Conservation (phyloP, 2,113 vertebrate genomes). For the Tetrax tetrax region DNA sequence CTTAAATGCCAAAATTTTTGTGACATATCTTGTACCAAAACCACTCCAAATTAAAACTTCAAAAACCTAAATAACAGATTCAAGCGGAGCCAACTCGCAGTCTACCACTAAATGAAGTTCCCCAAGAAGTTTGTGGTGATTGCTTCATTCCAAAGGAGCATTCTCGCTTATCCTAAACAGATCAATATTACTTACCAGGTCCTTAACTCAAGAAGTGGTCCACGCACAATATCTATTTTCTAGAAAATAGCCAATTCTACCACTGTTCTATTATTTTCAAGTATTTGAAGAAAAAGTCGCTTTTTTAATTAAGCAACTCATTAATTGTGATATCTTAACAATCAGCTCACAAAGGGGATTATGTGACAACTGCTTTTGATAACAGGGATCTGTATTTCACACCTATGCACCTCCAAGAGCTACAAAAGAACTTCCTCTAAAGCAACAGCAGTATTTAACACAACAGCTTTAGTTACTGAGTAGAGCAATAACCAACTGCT, state of each 20-base stretch:
- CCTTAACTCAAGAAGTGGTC: not conserved
- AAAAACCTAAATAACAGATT: not conserved
- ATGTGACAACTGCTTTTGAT: not conserved
- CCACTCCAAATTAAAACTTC: not conserved
- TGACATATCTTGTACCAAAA: not conserved
- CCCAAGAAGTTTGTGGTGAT: rapidly evolving
- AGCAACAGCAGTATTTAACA: not conserved
- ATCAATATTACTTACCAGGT: not conserved
- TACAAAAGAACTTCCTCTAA: not conserved
- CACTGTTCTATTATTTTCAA: not conserved
- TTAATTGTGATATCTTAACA: not conserved
- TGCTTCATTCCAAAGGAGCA: not conserved
- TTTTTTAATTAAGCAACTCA: not conserved
- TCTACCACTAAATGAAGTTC: not conserved
- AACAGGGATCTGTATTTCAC: not conserved
- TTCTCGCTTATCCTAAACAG: not conserved
- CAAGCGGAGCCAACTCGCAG: not conserved
- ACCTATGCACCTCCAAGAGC: not conserved
- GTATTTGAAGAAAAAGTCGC: not conserved
- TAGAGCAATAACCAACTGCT: not conserved
- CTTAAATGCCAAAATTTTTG: not conserved
- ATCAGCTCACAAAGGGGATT: not conserved
- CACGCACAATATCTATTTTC: rapidly evolving
- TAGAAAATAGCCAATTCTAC: not conserved
- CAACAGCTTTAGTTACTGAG: not conserved